Evolutionary conservation across 2,113 vertebrate genomes (phyloP), one percentile per base, ranked within the genome.

Genomic region (Polyodon spathula): DNA sequence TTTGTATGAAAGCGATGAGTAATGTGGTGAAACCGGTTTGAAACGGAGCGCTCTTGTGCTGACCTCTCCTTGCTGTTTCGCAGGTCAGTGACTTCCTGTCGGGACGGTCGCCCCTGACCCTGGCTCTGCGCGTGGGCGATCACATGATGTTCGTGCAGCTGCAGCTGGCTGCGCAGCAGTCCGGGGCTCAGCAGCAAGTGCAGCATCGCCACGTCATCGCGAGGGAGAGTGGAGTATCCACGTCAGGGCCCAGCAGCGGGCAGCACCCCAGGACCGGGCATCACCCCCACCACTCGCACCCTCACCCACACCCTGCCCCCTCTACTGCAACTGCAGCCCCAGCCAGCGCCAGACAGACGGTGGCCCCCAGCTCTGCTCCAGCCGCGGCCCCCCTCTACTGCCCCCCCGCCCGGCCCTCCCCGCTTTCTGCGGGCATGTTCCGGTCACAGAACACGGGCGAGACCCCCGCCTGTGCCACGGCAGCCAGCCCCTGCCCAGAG

Each of bases 81-180:
- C 78, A 98, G 96, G 96, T 98, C 85, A 98, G 93, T 48, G 96
- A 98, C 79, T 98, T 98, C 84, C 77, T 98, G 79, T 98, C 95
- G 0, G 96, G 96, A 53, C 91, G 95, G 57, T 98, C 96, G 0
- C 96, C 96, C 0, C 84, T 98, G 77, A 98, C 96, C 52, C 82
- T 98, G 73, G 96, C 95, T 0, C 85, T 98, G 66, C 90, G 96
- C 0, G 96, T 98, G 4, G 96, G 96, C 0, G 96, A 98, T 76
- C 96, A 98, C 75, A 98, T 98, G 96, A 98, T 98, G 95, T 98
- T 98, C 62, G 96, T 98, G 62, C 96, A 98, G 81, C 92, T 98
- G 27, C 95, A 98, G 81, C 71, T 98, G 63, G 94, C 96, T 0
- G 92, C 96, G 0, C 96, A 98, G 78, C 95, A 97, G 59, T 84